phyloP scores from a whole-genome alignment of 1,140 invertebrate species.

The Temnothorax longispinosus region DNA sequence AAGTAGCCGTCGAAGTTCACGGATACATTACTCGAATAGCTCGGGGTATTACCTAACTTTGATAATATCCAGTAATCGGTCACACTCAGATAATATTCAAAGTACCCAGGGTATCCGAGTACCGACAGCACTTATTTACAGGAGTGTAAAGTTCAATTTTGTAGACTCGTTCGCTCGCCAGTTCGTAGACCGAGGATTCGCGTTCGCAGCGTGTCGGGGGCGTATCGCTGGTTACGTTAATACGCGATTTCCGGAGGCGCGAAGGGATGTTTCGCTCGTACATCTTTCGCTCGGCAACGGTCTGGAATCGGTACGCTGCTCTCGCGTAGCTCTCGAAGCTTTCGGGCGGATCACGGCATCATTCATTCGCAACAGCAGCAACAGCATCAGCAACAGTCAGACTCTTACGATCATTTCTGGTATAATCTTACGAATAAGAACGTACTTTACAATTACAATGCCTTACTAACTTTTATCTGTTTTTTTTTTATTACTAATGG shows the following conservation, averaged over 20 bases:
- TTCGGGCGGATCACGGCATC: slow-evolving; percentile 64
- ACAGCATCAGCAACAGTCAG: slow-evolving; percentile 65
- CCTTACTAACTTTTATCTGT: slow-evolving; percentile 69
- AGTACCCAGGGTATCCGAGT: neutral
- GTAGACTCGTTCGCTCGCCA: slow-evolving; percentile 41
- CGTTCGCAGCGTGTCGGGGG: neutral
- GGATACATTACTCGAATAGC: neutral
- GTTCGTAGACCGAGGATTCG: slow-evolving; percentile 44
- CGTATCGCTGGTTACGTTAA: neutral
- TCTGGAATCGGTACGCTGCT: neutral
- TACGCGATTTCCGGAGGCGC: slow-evolving; percentile 4
- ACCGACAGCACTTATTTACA: slow-evolving; percentile 30
- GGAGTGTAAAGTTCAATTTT: slow-evolving; percentile 63
- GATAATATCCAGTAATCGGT: neutral
- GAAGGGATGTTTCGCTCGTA: neutral
- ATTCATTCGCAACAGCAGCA: slow-evolving; percentile 63
- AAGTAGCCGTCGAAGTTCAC: neutral
- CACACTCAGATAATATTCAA: neutral
- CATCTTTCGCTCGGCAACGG: neutral
- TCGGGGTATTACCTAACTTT: neutral
- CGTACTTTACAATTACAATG: slow-evolving; percentile 83
- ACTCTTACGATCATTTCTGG: slow-evolving; percentile 75
- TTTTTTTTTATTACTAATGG: slow-evolving; percentile 78
- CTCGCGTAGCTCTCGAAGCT: slow-evolving; percentile 53
- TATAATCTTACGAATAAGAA: slow-evolving; percentile 76